Evolutionary conservation across 2,113 vertebrate genomes (phyloP).

Genomic region (Colinus virginianus): DNA sequence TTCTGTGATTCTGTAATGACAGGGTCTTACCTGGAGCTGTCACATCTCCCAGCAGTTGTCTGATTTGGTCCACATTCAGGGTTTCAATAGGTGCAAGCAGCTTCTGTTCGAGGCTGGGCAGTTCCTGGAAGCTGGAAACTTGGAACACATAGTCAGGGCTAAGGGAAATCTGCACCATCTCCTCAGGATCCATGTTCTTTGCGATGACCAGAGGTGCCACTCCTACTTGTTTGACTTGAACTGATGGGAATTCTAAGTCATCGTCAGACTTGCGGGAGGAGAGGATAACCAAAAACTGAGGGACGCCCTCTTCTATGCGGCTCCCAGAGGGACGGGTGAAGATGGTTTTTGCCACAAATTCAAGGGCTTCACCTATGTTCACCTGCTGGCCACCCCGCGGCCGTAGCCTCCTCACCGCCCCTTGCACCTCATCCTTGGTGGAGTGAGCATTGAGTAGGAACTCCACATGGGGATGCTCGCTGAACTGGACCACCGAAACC

Average conservation of each 20-base stretch:
- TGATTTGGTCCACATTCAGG: slow-evolving; percentile 77
- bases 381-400: slow-evolving; percentile 83
- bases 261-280: slow-evolving; percentile 86
- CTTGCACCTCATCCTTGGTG: slow-evolving; percentile 87
- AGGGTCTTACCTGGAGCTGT: slow-evolving; percentile 54
- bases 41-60: slow-evolving; percentile 45
- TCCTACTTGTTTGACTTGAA: slow-evolving; percentile 82
- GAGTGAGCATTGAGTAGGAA: slow-evolving; percentile 88
- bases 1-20: too few relatives aligned
- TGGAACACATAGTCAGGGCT: slow-evolving; percentile 84
- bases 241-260: slow-evolving; percentile 82
- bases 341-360: slow-evolving; percentile 88
- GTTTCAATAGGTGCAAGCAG: slow-evolving; percentile 84
- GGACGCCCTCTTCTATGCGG: slow-evolving; percentile 91
- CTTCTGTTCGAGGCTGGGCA: slow-evolving; percentile 83
- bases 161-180: slow-evolving; percentile 87
- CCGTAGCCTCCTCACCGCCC: slow-evolving; percentile 78
- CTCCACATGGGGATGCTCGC: slow-evolving; percentile 84
- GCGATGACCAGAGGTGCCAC: slow-evolving; percentile 89
- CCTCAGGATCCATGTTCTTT: slow-evolving; percentile 79
- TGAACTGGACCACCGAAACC: slow-evolving; percentile 92
- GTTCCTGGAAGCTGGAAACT: slow-evolving; percentile 85
- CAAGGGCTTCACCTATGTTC: slow-evolving; percentile 88
- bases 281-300: slow-evolving; percentile 92
- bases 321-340: slow-evolving; percentile 91